These are phyloP conservation scores for Orchesellides sinensis DNA, from an alignment of 2,888 invertebrate species.

Conservation along the genomic window DNA sequence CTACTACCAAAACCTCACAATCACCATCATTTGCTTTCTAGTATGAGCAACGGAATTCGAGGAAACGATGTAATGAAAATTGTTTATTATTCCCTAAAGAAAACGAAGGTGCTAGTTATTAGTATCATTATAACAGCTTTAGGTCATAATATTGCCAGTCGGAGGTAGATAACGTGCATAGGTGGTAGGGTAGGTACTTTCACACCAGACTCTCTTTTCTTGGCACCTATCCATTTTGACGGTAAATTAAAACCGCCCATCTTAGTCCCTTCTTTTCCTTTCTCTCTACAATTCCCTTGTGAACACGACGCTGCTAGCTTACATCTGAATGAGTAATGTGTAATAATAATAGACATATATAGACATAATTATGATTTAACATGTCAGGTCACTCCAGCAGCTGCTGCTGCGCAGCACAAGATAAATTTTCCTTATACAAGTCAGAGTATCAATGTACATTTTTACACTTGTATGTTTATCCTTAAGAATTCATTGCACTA, in stretches of 20 bases:
- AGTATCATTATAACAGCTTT: conserved; percentile 50
- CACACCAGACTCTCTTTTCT: conserved; percentile 71
- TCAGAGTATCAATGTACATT: no score
- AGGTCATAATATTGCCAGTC: conserved; percentile 50
- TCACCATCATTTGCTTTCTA: conserved; percentile 16
- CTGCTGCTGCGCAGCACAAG: conserved; percentile 11
- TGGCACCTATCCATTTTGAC: conserved; percentile 72
- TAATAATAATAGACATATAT: conserved; percentile 36
- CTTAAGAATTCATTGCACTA: no score
- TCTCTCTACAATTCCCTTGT: neutral
- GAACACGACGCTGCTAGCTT: neutral
- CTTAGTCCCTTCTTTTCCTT: conserved; percentile 25
- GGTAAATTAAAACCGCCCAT: conserved; percentile 71
- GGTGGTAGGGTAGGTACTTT: no score
- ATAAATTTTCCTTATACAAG: no score
- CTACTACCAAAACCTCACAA: neutral
- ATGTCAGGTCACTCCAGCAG: conserved; percentile 41
- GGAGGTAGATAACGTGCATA: conserved; percentile 59
- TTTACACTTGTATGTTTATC: no score
- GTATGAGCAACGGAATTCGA: conserved; percentile 1
- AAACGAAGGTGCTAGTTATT: conserved; percentile 53
- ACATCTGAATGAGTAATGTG: conserved; percentile 38
- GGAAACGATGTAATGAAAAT: conserved; percentile 24
- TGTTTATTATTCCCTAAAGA: conserved; percentile 44
- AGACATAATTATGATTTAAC: conserved; percentile 53